Evolutionary conservation across 2,888 invertebrate species (phyloP), one percentile per base, ranked within the genome.

Genomic region (Mycalesis mineus): DNA sequence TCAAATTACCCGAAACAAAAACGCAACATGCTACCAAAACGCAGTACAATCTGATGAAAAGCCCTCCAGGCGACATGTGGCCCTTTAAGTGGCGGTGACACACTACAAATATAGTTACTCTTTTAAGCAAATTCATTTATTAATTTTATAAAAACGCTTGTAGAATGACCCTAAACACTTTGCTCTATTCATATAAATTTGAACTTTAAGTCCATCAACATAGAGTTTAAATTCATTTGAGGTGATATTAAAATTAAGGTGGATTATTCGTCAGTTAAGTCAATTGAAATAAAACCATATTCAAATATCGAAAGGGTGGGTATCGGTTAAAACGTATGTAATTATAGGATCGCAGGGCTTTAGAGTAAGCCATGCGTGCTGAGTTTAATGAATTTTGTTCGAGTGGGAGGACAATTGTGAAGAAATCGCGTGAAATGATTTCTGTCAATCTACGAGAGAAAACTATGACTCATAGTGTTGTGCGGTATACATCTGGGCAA

Each of bases 71-170:
- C 86, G 88, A 88, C 88, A 89, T 89, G 88, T 89, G 88, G 87
- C 88, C 77, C 75, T 77, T 79, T 82, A 87, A 88, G 88, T 88
- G 87, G 84, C 78, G 84, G 86, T 86, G 88, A 88, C 88, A 88
- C 85, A 81, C 80, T 81, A 87, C 85, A 88, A 88, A 88, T 88
- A 88, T 75, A 80, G 83, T 84, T 84, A 88, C 84, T 79, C 82
- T 83, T 82, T 80, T 80, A 80, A 84, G 78, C 77, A 75, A 84
- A 84, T 78, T 73, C 71, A 71, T 74, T 77, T 80, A 78, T 77
- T 80, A 82, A 81, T 80, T 78, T 76, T 57, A 61, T 48, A 57
- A 45, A 52, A 59, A 31, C 52, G 61, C 29, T 61, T 65, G 7
- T 63, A 67, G 72, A 68, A 61, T 64, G 65, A 68, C 69, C 75